These are phyloP conservation scores for Pteria penguin DNA, from an alignment of 2,888 invertebrate genomes.

Conservation along the genomic window DNA sequence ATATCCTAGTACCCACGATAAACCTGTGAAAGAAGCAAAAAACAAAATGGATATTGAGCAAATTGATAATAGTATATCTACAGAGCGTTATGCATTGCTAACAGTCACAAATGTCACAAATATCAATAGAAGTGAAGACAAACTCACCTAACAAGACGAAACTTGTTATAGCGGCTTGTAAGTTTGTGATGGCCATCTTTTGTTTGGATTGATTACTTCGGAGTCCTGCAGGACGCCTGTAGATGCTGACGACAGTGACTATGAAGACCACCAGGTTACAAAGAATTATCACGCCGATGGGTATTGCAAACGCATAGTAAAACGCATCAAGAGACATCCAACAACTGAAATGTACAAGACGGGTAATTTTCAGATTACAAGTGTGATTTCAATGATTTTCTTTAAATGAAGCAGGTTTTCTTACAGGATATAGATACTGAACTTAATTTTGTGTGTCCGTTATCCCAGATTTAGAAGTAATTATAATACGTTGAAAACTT, in stretches of 20 bases:
- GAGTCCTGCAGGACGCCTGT: conserved; percentile 75
- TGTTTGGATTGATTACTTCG: conserved; percentile 81
- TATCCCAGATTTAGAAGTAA: too few relatives aligned
- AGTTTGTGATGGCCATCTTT: conserved; percentile 71
- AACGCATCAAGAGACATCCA: conserved; percentile 75
- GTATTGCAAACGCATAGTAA: conserved; percentile 74
- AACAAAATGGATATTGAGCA: background rate
- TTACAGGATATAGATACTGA: too few relatives aligned
- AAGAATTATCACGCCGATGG: conserved; percentile 72
- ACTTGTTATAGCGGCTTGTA: conserved; percentile 76
- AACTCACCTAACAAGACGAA: conserved; percentile 78
- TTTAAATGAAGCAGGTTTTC: too few relatives aligned
- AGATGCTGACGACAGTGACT: conserved; percentile 71
- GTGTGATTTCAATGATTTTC: too few relatives aligned
- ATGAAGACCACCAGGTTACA: conserved; percentile 70
- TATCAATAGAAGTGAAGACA: too few relatives aligned
- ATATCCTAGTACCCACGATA: conserved; percentile 79
- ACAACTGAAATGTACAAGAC: conserved; percentile 67
- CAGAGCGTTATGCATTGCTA: too few relatives aligned
- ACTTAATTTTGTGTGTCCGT: too few relatives aligned
- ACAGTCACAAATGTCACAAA: too few relatives aligned
- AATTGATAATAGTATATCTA: too few relatives aligned
- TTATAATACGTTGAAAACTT: too few relatives aligned
- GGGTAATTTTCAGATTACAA: too few relatives aligned
- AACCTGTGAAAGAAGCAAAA: conserved; percentile 57